Evolutionary conservation across 1,140 invertebrate species (phyloP).

Genomic region (Dinoponera quadriceps): DNA sequence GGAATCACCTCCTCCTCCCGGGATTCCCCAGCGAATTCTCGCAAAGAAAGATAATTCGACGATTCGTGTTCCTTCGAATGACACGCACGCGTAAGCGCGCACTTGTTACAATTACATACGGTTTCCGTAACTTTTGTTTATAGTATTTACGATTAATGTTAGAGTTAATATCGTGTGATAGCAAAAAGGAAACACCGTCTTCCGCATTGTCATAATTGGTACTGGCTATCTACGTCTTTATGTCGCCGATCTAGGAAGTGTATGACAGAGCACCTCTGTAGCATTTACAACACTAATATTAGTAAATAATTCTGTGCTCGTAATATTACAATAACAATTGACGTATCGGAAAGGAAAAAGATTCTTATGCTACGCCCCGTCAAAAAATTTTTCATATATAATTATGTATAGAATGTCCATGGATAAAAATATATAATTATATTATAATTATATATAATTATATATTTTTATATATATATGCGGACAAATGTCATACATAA

Average conservation of each 20-base stretch:
- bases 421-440: too few relatives aligned
- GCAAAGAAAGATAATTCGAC: conserved; percentile 19
- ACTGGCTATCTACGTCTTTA: conserved; percentile 4
- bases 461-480: too few relatives aligned
- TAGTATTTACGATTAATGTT: conserved; percentile 45
- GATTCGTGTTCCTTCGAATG: conserved; percentile 11
- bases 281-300: conserved; percentile 38
- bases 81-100: not conserved
- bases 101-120: conserved; percentile 31
- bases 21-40: not conserved
- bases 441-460: too few relatives aligned
- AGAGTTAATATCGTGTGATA: conserved; percentile 37
- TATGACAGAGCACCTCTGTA: conserved; percentile 21
- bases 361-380: not conserved
- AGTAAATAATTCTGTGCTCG: not conserved
- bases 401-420: too few relatives aligned
- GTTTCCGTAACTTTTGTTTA: conserved; percentile 21
- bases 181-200: not conserved
- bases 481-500: too few relatives aligned
- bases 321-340: conserved; percentile 25
- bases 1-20: conserved; percentile 9
- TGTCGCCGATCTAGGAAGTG: conserved; percentile 29
- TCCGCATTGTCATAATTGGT: not conserved
- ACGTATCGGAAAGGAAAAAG: not conserved
- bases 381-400: too few relatives aligned